Percentiles rank a stretch among this genome's conserved stretches.
Conservation (phyloP, 2,113 vertebrate species). For the Symphodus melops region DNA sequence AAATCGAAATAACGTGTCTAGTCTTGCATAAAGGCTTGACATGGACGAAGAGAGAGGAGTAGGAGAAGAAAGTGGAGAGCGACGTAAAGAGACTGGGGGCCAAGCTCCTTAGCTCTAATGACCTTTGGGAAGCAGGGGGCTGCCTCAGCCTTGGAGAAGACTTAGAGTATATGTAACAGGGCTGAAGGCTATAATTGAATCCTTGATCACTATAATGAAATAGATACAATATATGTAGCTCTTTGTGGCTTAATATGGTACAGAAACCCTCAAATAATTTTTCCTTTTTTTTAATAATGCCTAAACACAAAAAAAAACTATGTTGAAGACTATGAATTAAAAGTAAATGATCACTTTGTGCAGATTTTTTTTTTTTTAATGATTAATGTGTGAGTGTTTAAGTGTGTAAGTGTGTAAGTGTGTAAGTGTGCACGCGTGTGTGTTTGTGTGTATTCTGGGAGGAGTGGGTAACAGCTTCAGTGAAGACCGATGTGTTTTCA, state of each 20-base stretch:
- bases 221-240: conserved; percentile 76
- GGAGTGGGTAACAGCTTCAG: conserved; percentile 72
- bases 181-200: conserved; percentile 80
- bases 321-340: conserved; percentile 67
- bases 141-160: conserved; percentile 74
- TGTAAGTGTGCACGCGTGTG: neutral
- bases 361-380: conserved; percentile 65
- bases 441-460: conserved; percentile 45
- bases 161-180: conserved; percentile 77
- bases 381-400: conserved; percentile 26
- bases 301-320: conserved; percentile 24
- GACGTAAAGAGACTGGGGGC: conserved; percentile 66
- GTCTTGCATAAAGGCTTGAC: conserved; percentile 16
- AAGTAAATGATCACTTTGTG: conserved; percentile 74
- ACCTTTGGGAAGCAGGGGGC: conserved; percentile 81
- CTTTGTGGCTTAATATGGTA: conserved; percentile 78
- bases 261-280: conserved; percentile 73
- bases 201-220: conserved; percentile 83
- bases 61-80: conserved; percentile 47
- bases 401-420: conserved; percentile 1
- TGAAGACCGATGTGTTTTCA: conserved; percentile 74
- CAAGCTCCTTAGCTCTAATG: conserved; percentile 77
- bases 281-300: conserved; percentile 50
- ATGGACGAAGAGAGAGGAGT: conserved; percentile 24
- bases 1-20: conserved; percentile 35